Evolutionary conservation across 2,113 vertebrate genomes (phyloP), one percentile per base, ranked within the genome.

Genomic region (Cacatua alba): DNA sequence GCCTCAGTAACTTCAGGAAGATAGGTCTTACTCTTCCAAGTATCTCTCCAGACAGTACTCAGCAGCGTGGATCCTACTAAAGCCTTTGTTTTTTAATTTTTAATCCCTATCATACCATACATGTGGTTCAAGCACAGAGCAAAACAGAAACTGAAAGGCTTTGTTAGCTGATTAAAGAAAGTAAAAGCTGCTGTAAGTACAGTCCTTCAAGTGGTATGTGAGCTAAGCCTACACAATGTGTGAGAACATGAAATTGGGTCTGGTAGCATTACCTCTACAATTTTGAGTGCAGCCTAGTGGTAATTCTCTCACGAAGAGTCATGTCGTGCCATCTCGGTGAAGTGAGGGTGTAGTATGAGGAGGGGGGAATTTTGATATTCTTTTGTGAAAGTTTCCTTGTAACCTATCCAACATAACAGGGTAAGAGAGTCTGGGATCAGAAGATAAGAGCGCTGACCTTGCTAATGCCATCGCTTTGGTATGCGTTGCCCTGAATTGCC

Each of bases 341-440:
- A 78, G 25, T 21, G 39, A 83, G 77, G 44, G 44, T 83, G 53
- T 75, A 72, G 48, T 24, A 23, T 28, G 31, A 76, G 53, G 21
- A 24, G 9, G 41, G 49, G 20, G 57, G 62, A 79, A n/a, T 69
- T 79, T 20, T 53, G 18, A 21, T 15, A 67, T 70, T 87, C 10
- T 7, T 67, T 14, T 25, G 57, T 67, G 57, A 65, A 20, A 10
- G 67, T 80, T 87, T 80, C 41, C 78, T 65, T 93, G 49, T 53
- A 93, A 70, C 23, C 46, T 52, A 57, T 60, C 62, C 77, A 84
- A 23, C 10, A 4, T 43, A 90, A 59, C 37, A 59, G 55, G 10
- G 29, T 60, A 21, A 82, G 64, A 91, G 41, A 79, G 62, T 26
- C 95, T 96, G 94, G 63, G 93, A 74, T 88, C 44, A 20, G 70